Conservation (phyloP, 2,797 vertebrate genomes). For the Prionace glauca region DNA sequence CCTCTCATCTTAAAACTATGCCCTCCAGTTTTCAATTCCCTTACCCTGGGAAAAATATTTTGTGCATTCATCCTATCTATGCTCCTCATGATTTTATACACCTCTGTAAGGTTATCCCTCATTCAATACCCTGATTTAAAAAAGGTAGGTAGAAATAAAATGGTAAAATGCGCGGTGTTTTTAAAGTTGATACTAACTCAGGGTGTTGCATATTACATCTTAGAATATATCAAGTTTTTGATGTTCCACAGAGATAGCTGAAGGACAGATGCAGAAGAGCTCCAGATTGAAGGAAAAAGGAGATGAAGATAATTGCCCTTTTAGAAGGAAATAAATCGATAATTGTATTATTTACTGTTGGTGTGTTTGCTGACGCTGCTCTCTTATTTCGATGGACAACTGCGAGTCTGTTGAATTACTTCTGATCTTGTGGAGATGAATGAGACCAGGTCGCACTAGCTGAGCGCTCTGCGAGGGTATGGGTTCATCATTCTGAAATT, state of each 20-base stretch:
- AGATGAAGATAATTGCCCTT: not conserved
- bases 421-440: constrained; percentile 29
- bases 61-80: too few relatives aligned
- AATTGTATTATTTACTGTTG: constrained; percentile 37
- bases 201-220: not conserved
- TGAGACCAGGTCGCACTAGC: not conserved
- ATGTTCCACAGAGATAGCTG: not conserved
- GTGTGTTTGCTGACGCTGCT: not conserved
- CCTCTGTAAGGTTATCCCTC: not conserved
- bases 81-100: too few relatives aligned
- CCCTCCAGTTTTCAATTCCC: too few relatives aligned
- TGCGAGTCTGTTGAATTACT: constrained; percentile 33
- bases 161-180: not conserved
- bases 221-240: not conserved
- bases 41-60: too few relatives aligned
- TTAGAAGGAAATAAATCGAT: not conserved
- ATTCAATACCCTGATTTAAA: not conserved
- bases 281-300: constrained; percentile 28
- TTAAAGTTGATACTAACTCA: not conserved
- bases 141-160: not conserved
- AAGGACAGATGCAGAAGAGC: not conserved
- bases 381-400: constrained; percentile 6
- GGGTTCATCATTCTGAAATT: constrained; percentile 33
- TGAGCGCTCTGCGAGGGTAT: constrained; percentile 34
- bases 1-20: too few relatives aligned